Evolutionary conservation across 2,888 invertebrate genomes (phyloP).

Genomic region (Epicampocera succincta): DNA sequence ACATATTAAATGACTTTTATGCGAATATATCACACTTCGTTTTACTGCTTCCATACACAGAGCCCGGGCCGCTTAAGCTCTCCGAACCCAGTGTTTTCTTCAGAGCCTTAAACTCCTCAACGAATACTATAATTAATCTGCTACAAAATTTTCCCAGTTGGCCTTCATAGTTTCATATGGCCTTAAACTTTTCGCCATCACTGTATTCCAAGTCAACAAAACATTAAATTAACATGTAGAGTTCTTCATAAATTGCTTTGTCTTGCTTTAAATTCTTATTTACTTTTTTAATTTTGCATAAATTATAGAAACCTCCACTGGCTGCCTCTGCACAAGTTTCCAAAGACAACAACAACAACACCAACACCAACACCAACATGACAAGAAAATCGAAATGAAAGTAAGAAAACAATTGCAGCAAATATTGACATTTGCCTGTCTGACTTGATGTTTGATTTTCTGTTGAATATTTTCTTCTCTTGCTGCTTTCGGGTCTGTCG

Average conservation of each 20-base stretch:
- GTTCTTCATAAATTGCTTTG: slow-evolving; percentile 18
- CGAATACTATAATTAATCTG: no score
- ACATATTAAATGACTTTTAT: no score
- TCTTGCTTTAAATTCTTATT: slow-evolving; percentile 9
- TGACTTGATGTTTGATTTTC: slow-evolving; percentile 39
- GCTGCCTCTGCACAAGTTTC: slow-evolving; percentile 52
- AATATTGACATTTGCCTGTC: slow-evolving; percentile 64
- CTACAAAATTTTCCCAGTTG: no score
- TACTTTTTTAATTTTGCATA: slow-evolving; percentile 52
- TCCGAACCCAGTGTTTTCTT: no score
- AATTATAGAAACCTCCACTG: slow-evolving; percentile 54
- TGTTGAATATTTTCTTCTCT: slow-evolving; percentile 17
- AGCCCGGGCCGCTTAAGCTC: no score
- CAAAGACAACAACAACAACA: slow-evolving; percentile 37
- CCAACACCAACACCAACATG: slow-evolving; percentile 26
- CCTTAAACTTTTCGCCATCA: slow-evolving; percentile 14
- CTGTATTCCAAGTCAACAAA: slow-evolving; percentile 14
- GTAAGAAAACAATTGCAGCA: slow-evolving; percentile 60
- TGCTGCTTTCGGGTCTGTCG: no score
- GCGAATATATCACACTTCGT: no score
- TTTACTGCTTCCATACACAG: no score
- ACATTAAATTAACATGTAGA: slow-evolving; percentile 20
- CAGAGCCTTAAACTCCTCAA: no score
- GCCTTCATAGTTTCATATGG: no score
- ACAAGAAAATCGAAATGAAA: slow-evolving; percentile 23